A percentile compares a stretch with the other conserved stretches of the same genome.
Conservation (phyloP, 37 sponge, comb jelly and placozoan genomes). For the Ianthella basta region DNA sequence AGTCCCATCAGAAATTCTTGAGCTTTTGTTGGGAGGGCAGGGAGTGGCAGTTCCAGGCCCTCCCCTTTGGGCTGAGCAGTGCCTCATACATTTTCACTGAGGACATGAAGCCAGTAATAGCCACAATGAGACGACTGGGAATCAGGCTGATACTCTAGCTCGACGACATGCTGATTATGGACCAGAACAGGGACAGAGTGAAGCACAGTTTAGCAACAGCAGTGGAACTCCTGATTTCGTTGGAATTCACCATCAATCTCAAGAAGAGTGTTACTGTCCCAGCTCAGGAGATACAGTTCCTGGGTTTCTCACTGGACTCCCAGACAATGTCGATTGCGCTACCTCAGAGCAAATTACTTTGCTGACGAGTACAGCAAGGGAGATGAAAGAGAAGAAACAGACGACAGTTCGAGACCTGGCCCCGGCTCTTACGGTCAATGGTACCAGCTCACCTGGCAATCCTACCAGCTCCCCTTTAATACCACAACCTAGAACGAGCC, state of each 20-base stretch:
- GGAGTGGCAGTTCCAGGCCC: slow-evolving; percentile 24
- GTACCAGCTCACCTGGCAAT: slow-evolving; percentile 30
- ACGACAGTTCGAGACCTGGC: slow-evolving; percentile 21
- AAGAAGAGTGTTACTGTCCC: slow-evolving; percentile 22
- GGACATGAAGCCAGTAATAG: slow-evolving; percentile 11
- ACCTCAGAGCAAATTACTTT: neutral
- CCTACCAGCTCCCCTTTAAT: slow-evolving; percentile 38
- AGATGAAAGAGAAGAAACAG: neutral
- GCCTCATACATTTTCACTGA: slow-evolving; percentile 50
- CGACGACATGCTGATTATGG: slow-evolving; percentile 52
- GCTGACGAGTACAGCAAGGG: neutral
- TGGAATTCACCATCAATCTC: slow-evolving; percentile 27
- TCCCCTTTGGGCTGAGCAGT: slow-evolving; percentile 52
- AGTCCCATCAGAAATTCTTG: neutral
- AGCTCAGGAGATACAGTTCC: slow-evolving; percentile 35
- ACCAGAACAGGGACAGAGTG: neutral
- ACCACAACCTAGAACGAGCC: neutral
- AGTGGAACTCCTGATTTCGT: neutral
- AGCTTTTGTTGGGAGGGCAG: neutral
- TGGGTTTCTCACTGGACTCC: slow-evolving; percentile 37
- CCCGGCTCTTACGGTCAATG: neutral
- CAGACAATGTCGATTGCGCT: neutral
- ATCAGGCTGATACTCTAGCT: neutral
- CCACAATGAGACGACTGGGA: neutral
- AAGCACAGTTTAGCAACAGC: neutral